Conservation (phyloP, 53 echinoderm and acorn worm species). For the Patiria pectinifera region DNA sequence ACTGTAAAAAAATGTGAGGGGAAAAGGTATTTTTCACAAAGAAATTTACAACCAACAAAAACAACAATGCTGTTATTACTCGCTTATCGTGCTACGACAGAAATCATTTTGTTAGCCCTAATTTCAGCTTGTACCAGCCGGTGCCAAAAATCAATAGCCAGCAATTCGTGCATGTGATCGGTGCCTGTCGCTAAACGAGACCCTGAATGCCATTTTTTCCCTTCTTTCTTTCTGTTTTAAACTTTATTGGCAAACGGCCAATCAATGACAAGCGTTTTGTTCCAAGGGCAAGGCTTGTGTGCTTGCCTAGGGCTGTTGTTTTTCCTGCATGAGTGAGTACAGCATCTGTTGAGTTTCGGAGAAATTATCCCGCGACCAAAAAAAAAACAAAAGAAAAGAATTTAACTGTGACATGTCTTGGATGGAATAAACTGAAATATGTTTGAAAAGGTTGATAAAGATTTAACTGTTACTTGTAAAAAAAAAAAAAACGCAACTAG, state of each 20-base stretch:
- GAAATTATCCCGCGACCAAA: not conserved
- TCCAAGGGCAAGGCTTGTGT: constrained; percentile 10
- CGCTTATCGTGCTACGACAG: not conserved
- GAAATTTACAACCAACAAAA: not conserved
- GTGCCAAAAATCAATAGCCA: constrained; percentile 12
- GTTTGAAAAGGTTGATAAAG: no score
- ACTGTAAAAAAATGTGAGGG: no score
- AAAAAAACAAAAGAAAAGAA: not conserved
- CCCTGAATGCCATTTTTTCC: constrained; percentile 2
- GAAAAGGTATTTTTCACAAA: no score
- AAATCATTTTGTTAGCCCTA: constrained; percentile 20
- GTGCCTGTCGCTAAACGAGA: not conserved
- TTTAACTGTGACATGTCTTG: no score
- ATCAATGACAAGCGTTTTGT: constrained; percentile 31
- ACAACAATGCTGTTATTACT: not conserved
- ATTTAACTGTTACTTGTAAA: no score
- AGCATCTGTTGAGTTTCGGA: constrained; percentile 12
- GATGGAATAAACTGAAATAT: no score
- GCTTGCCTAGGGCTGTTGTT: not conserved
- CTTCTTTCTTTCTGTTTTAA: not conserved
- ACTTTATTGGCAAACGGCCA: not conserved
- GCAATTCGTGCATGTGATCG: constrained; percentile 26
- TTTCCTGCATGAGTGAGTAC: not conserved
- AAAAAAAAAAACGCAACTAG: no score
- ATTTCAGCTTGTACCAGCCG: constrained; percentile 3